Evolutionary conservation across 2,113 vertebrate genomes (phyloP).

Genomic region (Tapirus terrestris): DNA sequence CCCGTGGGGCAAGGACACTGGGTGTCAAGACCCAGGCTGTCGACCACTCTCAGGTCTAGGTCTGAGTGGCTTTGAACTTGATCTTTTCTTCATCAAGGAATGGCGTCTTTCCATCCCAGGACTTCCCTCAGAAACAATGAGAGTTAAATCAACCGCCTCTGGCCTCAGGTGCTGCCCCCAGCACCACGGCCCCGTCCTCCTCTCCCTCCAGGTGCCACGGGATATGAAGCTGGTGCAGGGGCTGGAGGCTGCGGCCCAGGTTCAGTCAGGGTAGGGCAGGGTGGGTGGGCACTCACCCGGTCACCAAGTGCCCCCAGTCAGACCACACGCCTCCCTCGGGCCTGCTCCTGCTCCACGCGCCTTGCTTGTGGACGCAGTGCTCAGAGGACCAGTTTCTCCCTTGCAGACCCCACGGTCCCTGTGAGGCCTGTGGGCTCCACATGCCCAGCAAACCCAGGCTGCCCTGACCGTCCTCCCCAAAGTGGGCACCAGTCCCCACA

Average conservation of each 20-base stretch:
- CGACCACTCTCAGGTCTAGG: too few relatives aligned
- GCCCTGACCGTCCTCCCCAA: not conserved
- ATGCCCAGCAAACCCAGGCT: not conserved
- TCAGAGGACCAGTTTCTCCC: not conserved
- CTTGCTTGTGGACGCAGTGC: not conserved
- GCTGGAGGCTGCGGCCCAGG: too few relatives aligned
- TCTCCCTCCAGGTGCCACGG: too few relatives aligned
- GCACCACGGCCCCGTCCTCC: not conserved
- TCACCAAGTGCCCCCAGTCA: not conserved
- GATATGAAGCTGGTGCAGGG: too few relatives aligned
- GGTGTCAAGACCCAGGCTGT: accelerated
- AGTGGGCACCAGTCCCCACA: not conserved
- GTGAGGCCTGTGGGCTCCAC: too few relatives aligned
- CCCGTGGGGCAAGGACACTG: not conserved
- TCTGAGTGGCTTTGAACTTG: not conserved
- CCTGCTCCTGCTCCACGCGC: not conserved
- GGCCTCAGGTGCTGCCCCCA: too few relatives aligned
- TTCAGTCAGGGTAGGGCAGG: too few relatives aligned
- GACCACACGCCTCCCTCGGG: not conserved
- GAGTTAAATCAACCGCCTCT: too few relatives aligned
- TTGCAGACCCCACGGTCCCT: too few relatives aligned
- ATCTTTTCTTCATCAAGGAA: not conserved
- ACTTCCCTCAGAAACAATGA: not conserved
- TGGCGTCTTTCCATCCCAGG: accelerated
- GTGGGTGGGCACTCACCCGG: not conserved